Evolutionary conservation across 1,140 invertebrate species (phyloP), one percentile per base, ranked within the genome.

Genomic region (Vollenhovia emeryi): DNA sequence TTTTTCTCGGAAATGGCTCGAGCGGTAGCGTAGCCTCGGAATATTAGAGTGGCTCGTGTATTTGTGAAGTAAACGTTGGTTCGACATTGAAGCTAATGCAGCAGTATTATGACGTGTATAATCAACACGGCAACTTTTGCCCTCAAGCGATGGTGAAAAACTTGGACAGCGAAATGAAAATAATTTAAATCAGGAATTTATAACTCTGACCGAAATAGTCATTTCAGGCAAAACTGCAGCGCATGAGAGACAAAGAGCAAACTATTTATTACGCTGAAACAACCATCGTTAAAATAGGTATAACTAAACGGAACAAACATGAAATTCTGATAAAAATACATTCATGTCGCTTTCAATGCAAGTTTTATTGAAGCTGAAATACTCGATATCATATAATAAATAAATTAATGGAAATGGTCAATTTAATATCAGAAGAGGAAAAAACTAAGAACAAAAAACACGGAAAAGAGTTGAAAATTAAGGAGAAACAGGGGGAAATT

Each of bases 131-230:
- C 40, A 43, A 33, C 60, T 74, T 73, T 57, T 59, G 52, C 27
- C 18, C 11, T 36, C 36, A 9, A 73, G 55, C 33, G 40, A 55
- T 8, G 18, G 11, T 7, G 48, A 71, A 80, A 82, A 73, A 82
- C 78, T 73, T 59, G 36, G 7, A 9, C 18, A 18, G 33, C 21
- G 50, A n/a, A 57, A 82, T 73, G 36, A 73, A 57, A 73, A 71
- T 82, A 71, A 48, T 73, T 59, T 40, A 15, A 73, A 82, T 3
- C 18, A 45, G 36, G 59, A 73, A 82, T 82, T 71, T 82, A 43
- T 68, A 71, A 71, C 78, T 45, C 62, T 33, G 24, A 18, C 7
- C 18, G 13, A 69, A 18, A 55, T 55, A 71, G 43, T 9, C 24
- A 30, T 73, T 40, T 8, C 64, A 30, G n/a, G 6, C 24, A 43